Base-by-base conservation (phyloP, 1,140 invertebrate genomes). In the Dendroctonus valens region DNA sequence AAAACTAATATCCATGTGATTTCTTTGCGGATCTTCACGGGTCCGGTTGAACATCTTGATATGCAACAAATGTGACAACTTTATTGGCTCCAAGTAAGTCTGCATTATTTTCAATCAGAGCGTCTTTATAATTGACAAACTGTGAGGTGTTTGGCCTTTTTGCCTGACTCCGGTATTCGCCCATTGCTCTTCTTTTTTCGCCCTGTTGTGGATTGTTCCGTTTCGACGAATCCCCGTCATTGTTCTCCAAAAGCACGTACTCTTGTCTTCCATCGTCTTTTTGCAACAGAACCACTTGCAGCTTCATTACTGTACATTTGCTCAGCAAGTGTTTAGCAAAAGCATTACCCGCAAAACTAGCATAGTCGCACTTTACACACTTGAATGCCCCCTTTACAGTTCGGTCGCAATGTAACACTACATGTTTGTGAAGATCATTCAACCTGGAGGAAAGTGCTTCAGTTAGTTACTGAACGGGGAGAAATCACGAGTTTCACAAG, bases 401-500 rank as follows among this genome's bases (percentile, higher is more conserved):
- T 54, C 55, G 53, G 41, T 71, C 70, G 37, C 70, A 58, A 38
- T 71, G 70, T 49, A 69, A 15, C 7, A 69, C 15, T 12, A 69
- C 67, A 50, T 71, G 70, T 46, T 69, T 71, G 42, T 69, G 64
- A 11, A 71, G 54, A 51, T 69, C 67, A 51, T 71, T 71, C 37
- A 59, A 52, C 39, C 66, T 67, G 42, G 14, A 59, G 48, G 14
- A n/a, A 54, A 53, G 15, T 41, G 26, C 40, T 63, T 38, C 40
- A 0, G 26, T 37, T 6, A 5, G 42, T 6, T 9, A 51, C 37
- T 40, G 42, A 5, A 61, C 11, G 8, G 40, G 14, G n/a, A 54
- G 41, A 53, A 6, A 63, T 38, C 15, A 52, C 41, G 2, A 26
- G 14, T 53, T 12, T 54, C 14, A 59, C 38, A 41, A 12, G 8